Base-by-base conservation (phyloP, 2,888 invertebrate genomes). In the Fragum sueziense region DNA sequence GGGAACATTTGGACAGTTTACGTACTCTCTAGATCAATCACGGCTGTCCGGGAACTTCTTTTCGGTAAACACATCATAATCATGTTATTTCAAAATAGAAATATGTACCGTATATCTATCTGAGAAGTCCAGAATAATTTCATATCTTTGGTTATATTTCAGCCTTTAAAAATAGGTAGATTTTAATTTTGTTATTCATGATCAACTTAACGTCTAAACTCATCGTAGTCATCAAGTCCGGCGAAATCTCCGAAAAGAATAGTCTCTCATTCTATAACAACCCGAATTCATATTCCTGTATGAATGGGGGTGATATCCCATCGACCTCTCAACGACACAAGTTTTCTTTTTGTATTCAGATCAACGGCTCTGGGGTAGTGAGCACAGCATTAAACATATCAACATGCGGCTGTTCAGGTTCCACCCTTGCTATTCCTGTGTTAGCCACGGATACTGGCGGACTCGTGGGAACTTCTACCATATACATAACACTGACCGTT, bases 1-100 rank as follows among this genome's bases (percentile, higher is more conserved):
- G 1, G 76, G 70, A 9, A 62, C 62, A 17, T 70, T 29, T 61
- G 76, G 76, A 29, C 27, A 54, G 25, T 71, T 76, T 25, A 29
- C 67, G 0, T 76, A 76, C 57, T 52, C 70, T 7, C 41, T 76
- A 7, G 65, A 76, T 67, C 70, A 70, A 33, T 29, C 76, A 1
- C n/a, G 29, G 4, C 61, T 70, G 6, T 14, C 54, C 17, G 54
- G 22, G 17, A 31, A n/a, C 9, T 52, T 33, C 17, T 65, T 65
- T 34, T 27, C 27, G 27, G 57, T 57, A 57, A 57, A 57, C 25
- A 25, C 14, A n/a, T n/a, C n/a, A n/a, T n/a, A n/a, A n/a, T n/a
- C n/a, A n/a, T n/a, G n/a, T n/a, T n/a, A n/a, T n/a, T n/a, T n/a
- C n/a, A n/a, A n/a, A n/a, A n/a, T n/a, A n/a, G n/a, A n/a, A n/a